phyloP scores from a whole-genome alignment of 2,113 vertebrate genomes.

The Grantiella picta region DNA sequence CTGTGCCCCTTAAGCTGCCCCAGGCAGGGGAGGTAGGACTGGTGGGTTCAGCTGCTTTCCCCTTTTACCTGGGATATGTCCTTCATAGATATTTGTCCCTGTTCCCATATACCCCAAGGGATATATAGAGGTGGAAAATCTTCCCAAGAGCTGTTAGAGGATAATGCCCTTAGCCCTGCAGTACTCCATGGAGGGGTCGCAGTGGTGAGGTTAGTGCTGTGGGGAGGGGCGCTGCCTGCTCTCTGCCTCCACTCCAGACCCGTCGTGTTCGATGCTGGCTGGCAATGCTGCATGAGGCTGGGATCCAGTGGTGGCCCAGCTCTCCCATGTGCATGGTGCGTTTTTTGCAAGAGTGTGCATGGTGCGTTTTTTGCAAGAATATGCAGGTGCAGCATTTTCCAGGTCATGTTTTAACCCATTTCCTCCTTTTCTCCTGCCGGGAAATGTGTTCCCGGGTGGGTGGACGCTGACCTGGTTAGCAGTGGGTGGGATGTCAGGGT shows the following conservation, averaged over 20 bases:
- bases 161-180: background rate
- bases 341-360: background rate
- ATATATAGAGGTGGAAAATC: background rate
- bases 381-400: background rate
- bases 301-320: background rate
- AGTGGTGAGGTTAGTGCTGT: background rate
- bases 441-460: background rate
- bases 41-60: background rate
- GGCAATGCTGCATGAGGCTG: background rate
- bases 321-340: background rate
- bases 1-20: background rate
- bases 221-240: background rate
- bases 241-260: background rate
- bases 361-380: background rate
- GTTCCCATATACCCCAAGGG: background rate
- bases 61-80: background rate
- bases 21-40: background rate
- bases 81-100: background rate
- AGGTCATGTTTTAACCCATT: slow-evolving; percentile 24
- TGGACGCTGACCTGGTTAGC: slow-evolving; percentile 4
- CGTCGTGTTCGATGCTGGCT: background rate
- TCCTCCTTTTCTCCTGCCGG: accelerated
- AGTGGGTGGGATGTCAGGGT: background rate
- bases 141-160: background rate
- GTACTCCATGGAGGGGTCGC: background rate